phyloP scores from a whole-genome alignment of 2,113 vertebrate species.

The Lagopus muta region DNA sequence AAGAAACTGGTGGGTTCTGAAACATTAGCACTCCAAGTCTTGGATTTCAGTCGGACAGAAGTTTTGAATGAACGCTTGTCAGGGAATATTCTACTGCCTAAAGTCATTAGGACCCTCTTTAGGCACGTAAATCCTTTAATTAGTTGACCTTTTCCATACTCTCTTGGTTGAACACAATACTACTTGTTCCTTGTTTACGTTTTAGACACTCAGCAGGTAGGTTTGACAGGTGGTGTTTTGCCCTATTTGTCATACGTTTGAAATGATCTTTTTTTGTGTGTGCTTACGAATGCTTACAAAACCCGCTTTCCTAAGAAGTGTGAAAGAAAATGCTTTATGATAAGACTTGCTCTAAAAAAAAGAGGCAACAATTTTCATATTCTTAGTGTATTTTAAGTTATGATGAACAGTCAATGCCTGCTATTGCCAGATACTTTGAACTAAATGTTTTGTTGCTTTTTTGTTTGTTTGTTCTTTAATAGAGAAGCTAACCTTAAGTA shows the following conservation, averaged over 20 bases:
- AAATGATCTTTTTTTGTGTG: slow-evolving; percentile 24
- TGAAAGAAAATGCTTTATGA: background rate
- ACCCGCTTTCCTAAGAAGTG: background rate
- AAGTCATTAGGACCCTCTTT: background rate
- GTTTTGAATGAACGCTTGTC: background rate
- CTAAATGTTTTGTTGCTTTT: background rate
- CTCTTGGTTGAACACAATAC: background rate
- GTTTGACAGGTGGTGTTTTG: slow-evolving; percentile 8
- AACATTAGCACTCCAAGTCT: background rate
- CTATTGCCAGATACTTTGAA: background rate
- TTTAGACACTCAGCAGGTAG: background rate
- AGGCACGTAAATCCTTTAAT: background rate
- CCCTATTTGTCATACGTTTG: background rate
- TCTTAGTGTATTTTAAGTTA: background rate
- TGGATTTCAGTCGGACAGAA: background rate
- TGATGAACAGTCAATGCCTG: background rate
- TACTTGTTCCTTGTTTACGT: background rate
- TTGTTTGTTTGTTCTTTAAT: background rate
- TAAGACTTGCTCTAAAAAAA: background rate
- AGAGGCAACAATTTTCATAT: background rate
- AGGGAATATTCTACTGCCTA: background rate
- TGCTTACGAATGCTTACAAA: slow-evolving; percentile 16
- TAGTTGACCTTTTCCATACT: background rate
- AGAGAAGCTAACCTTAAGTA: background rate
- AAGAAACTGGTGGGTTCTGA: background rate